Evolutionary conservation across 2,113 vertebrate species (phyloP).

Genomic region (Peucedramus taeniatus): DNA sequence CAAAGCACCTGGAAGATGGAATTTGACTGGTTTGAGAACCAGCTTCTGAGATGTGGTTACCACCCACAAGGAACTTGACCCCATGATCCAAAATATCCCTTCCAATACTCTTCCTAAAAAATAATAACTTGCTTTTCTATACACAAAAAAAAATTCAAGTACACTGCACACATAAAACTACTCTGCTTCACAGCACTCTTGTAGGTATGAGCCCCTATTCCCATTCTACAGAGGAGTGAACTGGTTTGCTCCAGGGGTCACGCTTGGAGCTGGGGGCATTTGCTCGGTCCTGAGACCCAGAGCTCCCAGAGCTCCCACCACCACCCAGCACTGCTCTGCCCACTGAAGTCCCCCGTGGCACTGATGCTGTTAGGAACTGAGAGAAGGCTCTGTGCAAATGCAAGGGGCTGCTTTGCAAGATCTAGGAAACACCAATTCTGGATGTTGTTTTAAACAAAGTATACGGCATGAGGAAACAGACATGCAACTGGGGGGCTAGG

Average conservation of each 20-base stretch:
- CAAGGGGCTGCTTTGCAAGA: neutral
- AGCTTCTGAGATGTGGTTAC: slow-evolving; percentile 15
- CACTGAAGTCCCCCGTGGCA: neutral
- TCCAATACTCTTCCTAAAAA: neutral
- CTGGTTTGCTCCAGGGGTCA: neutral
- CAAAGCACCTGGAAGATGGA: slow-evolving; percentile 16
- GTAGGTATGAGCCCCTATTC: neutral
- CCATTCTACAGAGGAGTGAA: neutral
- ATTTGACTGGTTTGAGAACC: slow-evolving; percentile 12
- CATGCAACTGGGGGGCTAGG: neutral
- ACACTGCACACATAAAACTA: neutral
- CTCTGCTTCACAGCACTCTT: neutral
- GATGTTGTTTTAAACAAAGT: neutral
- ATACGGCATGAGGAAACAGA: neutral
- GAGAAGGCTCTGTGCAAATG: neutral
- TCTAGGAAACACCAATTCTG: neutral
- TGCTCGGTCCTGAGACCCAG: rapidly evolving
- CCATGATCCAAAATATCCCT: neutral
- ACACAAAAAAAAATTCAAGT: neutral
- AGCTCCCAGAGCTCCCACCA: neutral
- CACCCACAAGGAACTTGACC: slow-evolving; percentile 13
- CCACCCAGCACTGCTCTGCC: neutral
- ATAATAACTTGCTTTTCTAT: neutral
- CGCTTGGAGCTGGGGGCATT: neutral
- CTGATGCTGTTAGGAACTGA: neutral